phyloP scores from a whole-genome alignment of 2,797 vertebrate species.

The Pitangus sulphuratus region DNA sequence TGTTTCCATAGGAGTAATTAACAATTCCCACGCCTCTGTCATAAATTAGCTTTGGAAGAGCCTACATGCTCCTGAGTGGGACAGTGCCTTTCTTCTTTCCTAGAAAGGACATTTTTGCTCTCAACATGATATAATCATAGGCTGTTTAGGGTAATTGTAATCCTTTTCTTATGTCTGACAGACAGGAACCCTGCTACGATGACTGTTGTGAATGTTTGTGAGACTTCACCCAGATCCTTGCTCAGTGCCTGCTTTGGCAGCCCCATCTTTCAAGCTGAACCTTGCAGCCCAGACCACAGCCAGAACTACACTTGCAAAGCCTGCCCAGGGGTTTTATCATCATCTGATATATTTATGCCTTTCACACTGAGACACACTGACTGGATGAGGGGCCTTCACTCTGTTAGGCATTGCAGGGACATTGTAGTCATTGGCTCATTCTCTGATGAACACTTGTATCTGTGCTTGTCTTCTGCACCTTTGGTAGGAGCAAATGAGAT shows the following conservation, averaged over 20 bases:
- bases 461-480: not conserved
- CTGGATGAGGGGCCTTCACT: fast-evolving
- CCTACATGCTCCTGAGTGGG: not conserved
- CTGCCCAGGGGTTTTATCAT: not conserved
- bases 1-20: not conserved
- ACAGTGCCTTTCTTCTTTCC: not conserved
- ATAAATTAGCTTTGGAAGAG: not conserved
- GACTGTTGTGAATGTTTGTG: fast-evolving
- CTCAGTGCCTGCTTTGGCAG: not conserved
- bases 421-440: fast-evolving
- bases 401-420: not conserved
- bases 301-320: not conserved
- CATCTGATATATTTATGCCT: not conserved
- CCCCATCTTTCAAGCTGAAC: not conserved
- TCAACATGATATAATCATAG: not conserved
- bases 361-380: fast-evolving
- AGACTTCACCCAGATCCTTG: not conserved
- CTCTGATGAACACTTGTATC: fast-evolving
- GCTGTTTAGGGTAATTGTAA: not conserved
- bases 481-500: not conserved
- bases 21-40: not conserved
- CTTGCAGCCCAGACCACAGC: not conserved
- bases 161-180: not conserved
- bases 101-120: not conserved
- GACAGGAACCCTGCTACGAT: not conserved